These are phyloP conservation scores for Dolichomitus sp. DNA, from an alignment of 2,888 invertebrate species.

Conservation along the genomic window DNA sequence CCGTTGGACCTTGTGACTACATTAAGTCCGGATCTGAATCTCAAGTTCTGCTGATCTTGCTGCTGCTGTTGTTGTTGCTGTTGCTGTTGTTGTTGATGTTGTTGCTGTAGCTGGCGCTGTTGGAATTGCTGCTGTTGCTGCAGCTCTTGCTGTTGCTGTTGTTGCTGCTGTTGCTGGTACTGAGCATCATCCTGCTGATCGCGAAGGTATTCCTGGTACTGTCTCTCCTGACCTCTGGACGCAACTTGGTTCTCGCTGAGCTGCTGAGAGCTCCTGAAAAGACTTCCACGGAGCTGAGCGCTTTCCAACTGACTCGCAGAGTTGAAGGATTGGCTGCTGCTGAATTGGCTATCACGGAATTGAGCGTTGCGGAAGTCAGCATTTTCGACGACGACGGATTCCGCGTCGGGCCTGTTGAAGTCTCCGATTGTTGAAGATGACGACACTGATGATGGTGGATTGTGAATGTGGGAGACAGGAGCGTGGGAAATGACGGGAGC, in stretches of 20 bases:
- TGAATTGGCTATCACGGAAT: constrained; percentile 54
- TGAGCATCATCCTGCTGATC: constrained; percentile 32
- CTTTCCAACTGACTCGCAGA: constrained; percentile 25
- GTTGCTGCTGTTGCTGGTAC: constrained; percentile 18
- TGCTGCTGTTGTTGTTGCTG: constrained; percentile 68
- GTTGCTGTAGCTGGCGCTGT: constrained; percentile 50
- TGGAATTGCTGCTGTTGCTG: constrained; percentile 48
- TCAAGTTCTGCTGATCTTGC: constrained; percentile 42
- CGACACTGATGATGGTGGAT: constrained; percentile 72
- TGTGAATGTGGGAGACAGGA: constrained; percentile 77
- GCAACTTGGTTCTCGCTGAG: constrained; percentile 58
- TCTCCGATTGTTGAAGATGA: constrained; percentile 68
- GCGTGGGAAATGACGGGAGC: constrained; percentile 69
- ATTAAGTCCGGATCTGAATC: constrained; percentile 58
- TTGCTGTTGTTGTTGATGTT: constrained; percentile 69
- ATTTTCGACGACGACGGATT: constrained; percentile 83
- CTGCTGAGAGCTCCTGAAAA: constrained; percentile 61
- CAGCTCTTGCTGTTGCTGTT: constrained; percentile 24
- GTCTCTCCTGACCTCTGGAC: constrained; percentile 60
- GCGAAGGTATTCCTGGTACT: constrained; percentile 61
- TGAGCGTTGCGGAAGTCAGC: constrained; percentile 78
- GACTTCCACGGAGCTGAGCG: constrained; percentile 35
- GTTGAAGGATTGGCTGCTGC: constrained; percentile 20
- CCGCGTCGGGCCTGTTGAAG: constrained; percentile 74
- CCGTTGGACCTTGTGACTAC: constrained; percentile 75